These are phyloP conservation scores for Drosophila navojoa DNA, from an alignment of 1,140 invertebrate species.

Conservation along the genomic window DNA sequence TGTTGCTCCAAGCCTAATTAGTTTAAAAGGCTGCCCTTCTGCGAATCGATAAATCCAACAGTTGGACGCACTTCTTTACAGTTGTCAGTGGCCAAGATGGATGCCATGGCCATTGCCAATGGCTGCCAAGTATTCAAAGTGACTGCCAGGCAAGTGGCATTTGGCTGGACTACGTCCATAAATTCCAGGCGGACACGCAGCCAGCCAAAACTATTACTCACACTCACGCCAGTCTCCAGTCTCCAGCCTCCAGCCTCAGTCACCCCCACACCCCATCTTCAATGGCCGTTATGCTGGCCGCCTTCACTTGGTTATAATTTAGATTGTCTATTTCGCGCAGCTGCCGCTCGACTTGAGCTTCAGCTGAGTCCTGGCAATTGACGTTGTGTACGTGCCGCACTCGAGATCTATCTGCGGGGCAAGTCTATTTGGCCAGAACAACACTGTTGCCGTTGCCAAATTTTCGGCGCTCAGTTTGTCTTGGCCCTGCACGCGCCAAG, in stretches of 20 bases:
- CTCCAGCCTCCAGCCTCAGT: no score
- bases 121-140: slow-evolving; percentile 63
- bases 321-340: slow-evolving; percentile 80
- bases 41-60: slow-evolving; percentile 74
- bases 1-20: slow-evolving; percentile 61
- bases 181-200: slow-evolving; percentile 62
- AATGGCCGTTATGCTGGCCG: slow-evolving; percentile 14
- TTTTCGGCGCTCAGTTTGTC: slow-evolving; percentile 62
- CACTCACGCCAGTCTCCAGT: slow-evolving; percentile 37
- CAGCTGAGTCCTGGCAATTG: slow-evolving; percentile 62
- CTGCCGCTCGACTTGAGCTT: slow-evolving; percentile 76
- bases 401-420: slow-evolving; percentile 28
- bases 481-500: slow-evolving; percentile 35
- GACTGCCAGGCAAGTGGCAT: slow-evolving; percentile 56
- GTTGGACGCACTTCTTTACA: slow-evolving; percentile 67
- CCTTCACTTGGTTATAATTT: slow-evolving; percentile 62
- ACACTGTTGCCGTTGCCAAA: slow-evolving; percentile 53
- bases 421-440: slow-evolving; percentile 44
- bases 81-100: slow-evolving; percentile 71
- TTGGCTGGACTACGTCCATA: slow-evolving; percentile 69
- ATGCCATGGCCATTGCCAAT: slow-evolving; percentile 45
- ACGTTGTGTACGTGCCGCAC: slow-evolving; percentile 49
- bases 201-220: slow-evolving; percentile 82
- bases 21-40: slow-evolving; percentile 65
- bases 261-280: slow-evolving; percentile 6